These are phyloP conservation scores for Drosophila siamana DNA, from an alignment of 2,888 invertebrate genomes.

Conservation along the genomic window DNA sequence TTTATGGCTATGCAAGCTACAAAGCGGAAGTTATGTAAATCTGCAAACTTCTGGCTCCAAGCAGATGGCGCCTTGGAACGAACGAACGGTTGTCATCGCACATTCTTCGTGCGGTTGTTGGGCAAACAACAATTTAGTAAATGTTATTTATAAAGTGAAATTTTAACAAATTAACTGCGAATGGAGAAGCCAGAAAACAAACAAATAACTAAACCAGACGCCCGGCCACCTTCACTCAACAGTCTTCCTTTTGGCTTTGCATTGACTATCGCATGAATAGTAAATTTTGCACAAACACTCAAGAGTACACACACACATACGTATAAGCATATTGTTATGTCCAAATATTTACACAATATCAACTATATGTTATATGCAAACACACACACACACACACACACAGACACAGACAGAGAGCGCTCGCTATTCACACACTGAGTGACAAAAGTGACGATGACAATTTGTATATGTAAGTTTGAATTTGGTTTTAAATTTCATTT, in stretches of 20 bases:
- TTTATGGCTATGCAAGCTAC: constrained; percentile 64
- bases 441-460: constrained; percentile 20
- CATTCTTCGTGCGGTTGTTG: constrained; percentile 17
- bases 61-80: constrained; percentile 29
- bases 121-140: constrained; percentile 46
- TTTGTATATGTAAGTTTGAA: constrained; percentile 40
- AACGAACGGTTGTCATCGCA: constrained; percentile 33
- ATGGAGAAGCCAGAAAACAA: constrained; percentile 50
- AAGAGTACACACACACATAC: constrained; percentile 32
- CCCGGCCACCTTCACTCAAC: not conserved
- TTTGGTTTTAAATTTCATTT: constrained; percentile 71
- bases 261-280: constrained; percentile 52
- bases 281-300: constrained; percentile 53
- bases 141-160: constrained; percentile 73
- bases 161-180: constrained; percentile 77
- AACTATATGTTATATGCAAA: constrained; percentile 38
- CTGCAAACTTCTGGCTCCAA: constrained; percentile 66
- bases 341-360: constrained; percentile 73
- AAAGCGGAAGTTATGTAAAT: constrained; percentile 74
- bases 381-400: constrained; percentile 10
- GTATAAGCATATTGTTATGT: constrained; percentile 65
- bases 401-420: constrained; percentile 3
- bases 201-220: constrained; percentile 53
- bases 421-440: constrained; percentile 5
- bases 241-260: constrained; percentile 11